phyloP scores from a whole-genome alignment of 2,888 invertebrate species.

The Ochropleura plecta region DNA sequence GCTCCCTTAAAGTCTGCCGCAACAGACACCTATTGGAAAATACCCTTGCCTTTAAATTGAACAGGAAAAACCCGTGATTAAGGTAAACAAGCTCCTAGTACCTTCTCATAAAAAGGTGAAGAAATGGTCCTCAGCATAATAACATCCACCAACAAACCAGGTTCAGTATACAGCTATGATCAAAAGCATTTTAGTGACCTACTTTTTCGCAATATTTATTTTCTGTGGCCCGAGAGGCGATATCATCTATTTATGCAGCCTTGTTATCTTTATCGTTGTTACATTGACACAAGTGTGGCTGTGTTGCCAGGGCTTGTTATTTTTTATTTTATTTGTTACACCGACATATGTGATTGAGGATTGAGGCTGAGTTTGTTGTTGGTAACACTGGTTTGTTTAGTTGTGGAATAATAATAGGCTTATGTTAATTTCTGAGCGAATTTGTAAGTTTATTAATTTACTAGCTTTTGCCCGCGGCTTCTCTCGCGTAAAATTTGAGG shows the following conservation, averaged over 20 bases:
- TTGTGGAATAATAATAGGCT: not conserved
- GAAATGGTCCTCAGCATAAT: slow-evolving; percentile 36
- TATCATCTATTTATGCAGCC: slow-evolving; percentile 67
- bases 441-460: not conserved
- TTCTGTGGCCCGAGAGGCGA: slow-evolving; percentile 60
- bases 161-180: slow-evolving; percentile 45
- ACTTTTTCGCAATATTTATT: slow-evolving; percentile 66
- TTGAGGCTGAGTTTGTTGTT: slow-evolving; percentile 39
- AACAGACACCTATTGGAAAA: not conserved
- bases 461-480: no score
- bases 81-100: slow-evolving; percentile 12
- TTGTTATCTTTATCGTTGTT: slow-evolving; percentile 70
- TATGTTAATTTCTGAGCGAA: not conserved
- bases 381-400: slow-evolving; percentile 8
- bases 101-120: slow-evolving; percentile 33
- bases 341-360: slow-evolving; percentile 38
- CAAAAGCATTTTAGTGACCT: slow-evolving; percentile 64
- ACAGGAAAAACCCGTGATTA: not conserved
- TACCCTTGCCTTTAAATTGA: not conserved
- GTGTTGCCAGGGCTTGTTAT: slow-evolving; percentile 69
- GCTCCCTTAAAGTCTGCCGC: not conserved
- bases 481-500: no score
- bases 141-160: slow-evolving; percentile 40
- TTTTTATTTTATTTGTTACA: slow-evolving; percentile 65
- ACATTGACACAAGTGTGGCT: slow-evolving; percentile 67